A percentile compares a stretch with the other conserved stretches of the same genome.
Evolutionary conservation across 2,113 vertebrate species (phyloP).

Genomic region (Dicaeum eximium): DNA sequence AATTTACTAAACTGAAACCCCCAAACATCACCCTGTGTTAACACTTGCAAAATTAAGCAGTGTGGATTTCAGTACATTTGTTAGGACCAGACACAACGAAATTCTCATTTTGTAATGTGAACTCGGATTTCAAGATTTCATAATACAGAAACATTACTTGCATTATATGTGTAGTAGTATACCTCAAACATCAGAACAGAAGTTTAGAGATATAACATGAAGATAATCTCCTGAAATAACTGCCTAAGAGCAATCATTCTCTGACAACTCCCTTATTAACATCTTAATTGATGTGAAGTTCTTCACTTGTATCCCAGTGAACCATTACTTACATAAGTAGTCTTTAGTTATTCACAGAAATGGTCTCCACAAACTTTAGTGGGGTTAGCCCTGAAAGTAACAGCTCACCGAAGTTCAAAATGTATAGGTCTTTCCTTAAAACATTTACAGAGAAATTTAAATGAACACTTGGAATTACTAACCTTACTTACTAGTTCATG

Average conservation of each 20-base stretch:
- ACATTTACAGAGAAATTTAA: background rate
- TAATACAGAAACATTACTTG: background rate
- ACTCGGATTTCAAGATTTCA: background rate
- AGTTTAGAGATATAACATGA: background rate
- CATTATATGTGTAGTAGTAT: background rate
- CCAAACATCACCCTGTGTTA: background rate
- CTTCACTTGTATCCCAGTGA: background rate
- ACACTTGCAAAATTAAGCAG: background rate
- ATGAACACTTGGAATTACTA: background rate
- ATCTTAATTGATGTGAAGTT: background rate
- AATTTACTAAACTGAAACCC: background rate
- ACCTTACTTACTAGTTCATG: background rate
- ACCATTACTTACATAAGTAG: background rate
- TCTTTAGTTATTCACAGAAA: background rate
- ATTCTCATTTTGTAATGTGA: background rate
- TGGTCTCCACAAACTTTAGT: background rate
- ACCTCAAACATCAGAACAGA: background rate
- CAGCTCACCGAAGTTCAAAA: background rate
- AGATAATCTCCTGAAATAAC: background rate
- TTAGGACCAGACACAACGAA: background rate
- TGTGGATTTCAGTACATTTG: background rate
- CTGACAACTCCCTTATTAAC: background rate
- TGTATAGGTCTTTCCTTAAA: background rate
- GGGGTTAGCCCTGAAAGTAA: background rate
- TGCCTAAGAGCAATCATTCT: background rate